Base-by-base conservation (phyloP, 1,140 invertebrate genomes). In the Brachystomella parvula region DNA sequence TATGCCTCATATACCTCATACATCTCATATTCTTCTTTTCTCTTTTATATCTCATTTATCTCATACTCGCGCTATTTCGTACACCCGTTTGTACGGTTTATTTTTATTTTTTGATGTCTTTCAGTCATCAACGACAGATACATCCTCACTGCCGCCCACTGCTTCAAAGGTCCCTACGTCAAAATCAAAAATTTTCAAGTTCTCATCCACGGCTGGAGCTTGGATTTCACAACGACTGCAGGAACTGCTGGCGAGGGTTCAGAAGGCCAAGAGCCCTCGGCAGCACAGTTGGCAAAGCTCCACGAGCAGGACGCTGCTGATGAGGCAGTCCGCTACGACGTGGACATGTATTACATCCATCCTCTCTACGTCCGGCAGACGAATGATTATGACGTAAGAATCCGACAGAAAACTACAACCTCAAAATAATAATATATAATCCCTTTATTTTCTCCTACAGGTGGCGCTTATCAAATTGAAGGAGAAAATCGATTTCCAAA, bases 291-390 rank as follows among this genome's bases (percentile, higher is more conserved):
- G 58, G 32, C 17, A 12, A 60, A 60, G 31, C 28, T 63, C 3
- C 24, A 63, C 15, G 2, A 53, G 39, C 12, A 49, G 26, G 64
- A 67, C 32, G 12, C n/a, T 24, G 39, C 47, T 12, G 68, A 70
- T 28, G 31, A 49, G 1, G 24, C 65, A 32, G 21, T 61, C 2
- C 62, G 71, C 12, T 68, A 59, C 31, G 28, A 61, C 24, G 66
- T 73, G 1, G 66, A 73, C 0, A 64, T 66, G 64, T 73, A 68
- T 60, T 73, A 66, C 33, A 69, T 73, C 28, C 71, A 73, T 67
- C 71, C 71, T 3, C 67, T 73, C 19, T 73, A 73, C 49, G 65
- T 69, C 21, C 28, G 64, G 63, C 71, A 73, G 44, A 73, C 71
- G 0, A 73, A 73, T 60, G 71, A 73, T 26, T 73, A 65, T 49